Evolutionary conservation across 2,888 invertebrate genomes (phyloP).

Genomic region (Autographa gamma): DNA sequence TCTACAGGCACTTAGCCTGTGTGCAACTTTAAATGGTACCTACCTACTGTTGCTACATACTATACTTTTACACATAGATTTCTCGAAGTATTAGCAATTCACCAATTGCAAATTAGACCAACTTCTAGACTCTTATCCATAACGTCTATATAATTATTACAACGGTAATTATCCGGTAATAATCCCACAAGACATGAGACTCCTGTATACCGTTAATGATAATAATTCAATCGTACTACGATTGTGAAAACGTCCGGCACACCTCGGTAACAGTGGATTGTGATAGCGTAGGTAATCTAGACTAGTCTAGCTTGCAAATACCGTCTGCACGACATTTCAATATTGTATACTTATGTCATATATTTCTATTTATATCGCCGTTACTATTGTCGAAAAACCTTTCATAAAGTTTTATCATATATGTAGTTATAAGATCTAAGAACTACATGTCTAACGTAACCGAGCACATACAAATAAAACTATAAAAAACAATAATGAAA

Average conservation of each 20-base stretch:
- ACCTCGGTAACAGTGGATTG: neutral
- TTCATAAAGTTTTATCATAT: no score
- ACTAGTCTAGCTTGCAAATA: neutral
- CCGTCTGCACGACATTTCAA: slow-evolving; percentile 4
- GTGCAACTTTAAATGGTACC: no score
- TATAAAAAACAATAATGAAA: no score
- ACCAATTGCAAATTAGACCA: neutral
- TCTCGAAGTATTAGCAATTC: neutral
- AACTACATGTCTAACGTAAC: no score
- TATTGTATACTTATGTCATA: neutral
- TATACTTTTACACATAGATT: no score
- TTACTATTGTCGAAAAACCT: no score
- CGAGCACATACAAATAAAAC: no score
- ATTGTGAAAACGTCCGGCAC: slow-evolving; percentile 4
- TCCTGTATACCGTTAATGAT: neutral
- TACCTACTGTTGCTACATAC: no score
- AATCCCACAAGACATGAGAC: neutral
- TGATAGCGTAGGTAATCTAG: neutral
- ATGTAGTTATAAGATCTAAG: no score
- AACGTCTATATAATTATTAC: neutral
- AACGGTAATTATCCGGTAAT: no score
- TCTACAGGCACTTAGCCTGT: no score
- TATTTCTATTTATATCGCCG: no score
- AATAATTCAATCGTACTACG: neutral
- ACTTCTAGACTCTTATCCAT: neutral